Conservation (phyloP, 2,797 vertebrate species). For the Pangasius krempfi region DNA sequence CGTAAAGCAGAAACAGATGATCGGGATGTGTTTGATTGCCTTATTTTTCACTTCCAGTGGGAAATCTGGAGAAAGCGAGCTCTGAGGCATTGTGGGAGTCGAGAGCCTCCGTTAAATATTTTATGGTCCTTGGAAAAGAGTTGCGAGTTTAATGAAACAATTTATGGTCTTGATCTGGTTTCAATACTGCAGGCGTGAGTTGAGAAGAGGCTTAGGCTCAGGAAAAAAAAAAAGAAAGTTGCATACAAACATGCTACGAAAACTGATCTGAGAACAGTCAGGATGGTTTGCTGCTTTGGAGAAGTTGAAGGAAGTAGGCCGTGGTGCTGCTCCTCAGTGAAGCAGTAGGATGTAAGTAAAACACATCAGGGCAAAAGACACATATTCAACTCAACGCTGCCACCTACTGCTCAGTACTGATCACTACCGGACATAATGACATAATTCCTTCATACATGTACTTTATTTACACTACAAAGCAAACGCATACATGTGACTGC, state of each 20-base stretch:
- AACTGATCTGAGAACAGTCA: slow-evolving; percentile 20
- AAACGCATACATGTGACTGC: neutral
- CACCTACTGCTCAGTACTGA: slow-evolving; percentile 39
- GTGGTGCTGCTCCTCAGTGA: neutral
- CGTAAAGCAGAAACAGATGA: slow-evolving; percentile 22
- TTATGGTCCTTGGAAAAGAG: slow-evolving; percentile 40
- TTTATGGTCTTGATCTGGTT: slow-evolving; percentile 63
- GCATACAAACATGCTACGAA: neutral
- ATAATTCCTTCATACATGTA: too few relatives aligned
- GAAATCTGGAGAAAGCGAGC: slow-evolving; percentile 8
- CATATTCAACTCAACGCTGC: slow-evolving; percentile 38
- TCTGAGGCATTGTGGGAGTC: neutral
- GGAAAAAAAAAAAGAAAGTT: neutral
- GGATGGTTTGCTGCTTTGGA: neutral
- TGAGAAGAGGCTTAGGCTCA: neutral
- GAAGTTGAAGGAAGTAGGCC: neutral
- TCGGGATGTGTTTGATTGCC: neutral
- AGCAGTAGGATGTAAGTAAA: neutral
- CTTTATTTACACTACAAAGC: neutral
- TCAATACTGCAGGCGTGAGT: slow-evolving; percentile 49
- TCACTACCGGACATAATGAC: neutral
- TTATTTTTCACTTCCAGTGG: slow-evolving; percentile 30
- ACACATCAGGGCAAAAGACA: neutral
- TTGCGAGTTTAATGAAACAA: slow-evolving; percentile 38
- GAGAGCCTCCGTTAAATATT: slow-evolving; percentile 10